Evolutionary conservation across 1,140 invertebrate genomes (phyloP).

Genomic region (Ephestia elutella): DNA sequence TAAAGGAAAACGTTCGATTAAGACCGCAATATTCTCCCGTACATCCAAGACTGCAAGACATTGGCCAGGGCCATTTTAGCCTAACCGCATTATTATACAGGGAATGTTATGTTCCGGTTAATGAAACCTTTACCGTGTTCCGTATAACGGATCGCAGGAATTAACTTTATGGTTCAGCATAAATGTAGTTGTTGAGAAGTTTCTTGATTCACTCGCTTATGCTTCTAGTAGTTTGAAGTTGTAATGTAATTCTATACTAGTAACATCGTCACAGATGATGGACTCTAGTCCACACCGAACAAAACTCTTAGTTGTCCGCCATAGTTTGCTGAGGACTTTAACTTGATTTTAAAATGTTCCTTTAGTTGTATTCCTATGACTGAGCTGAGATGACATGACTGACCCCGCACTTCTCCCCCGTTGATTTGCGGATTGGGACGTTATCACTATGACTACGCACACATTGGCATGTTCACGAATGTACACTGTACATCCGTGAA

Average conservation of each 20-base stretch:
- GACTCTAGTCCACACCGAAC: too few relatives aligned
- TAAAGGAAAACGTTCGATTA: background rate
- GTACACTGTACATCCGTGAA: too few relatives aligned
- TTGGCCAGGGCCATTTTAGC: background rate
- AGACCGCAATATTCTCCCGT: background rate
- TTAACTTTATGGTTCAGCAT: background rate
- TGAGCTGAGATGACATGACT: too few relatives aligned
- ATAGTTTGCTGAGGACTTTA: too few relatives aligned
- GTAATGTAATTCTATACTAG: background rate
- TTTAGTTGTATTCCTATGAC: too few relatives aligned
- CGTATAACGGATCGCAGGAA: background rate
- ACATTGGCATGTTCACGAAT: too few relatives aligned
- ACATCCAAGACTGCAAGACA: background rate
- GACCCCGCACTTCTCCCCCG: too few relatives aligned
- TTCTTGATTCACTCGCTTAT: background rate
- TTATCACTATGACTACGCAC: too few relatives aligned
- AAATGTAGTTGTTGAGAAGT: constrained; percentile 1
- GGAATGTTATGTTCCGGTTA: constrained; percentile 2
- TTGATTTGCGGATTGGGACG: too few relatives aligned
- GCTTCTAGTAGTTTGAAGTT: background rate
- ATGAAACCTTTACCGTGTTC: constrained; percentile 3
- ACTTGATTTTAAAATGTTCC: too few relatives aligned
- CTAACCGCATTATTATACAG: constrained; percentile 1
- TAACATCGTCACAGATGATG: too few relatives aligned
- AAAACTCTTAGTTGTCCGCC: too few relatives aligned